Evolutionary conservation across 2,113 vertebrate genomes (phyloP).

Genomic region (Oreochromis niloticus): DNA sequence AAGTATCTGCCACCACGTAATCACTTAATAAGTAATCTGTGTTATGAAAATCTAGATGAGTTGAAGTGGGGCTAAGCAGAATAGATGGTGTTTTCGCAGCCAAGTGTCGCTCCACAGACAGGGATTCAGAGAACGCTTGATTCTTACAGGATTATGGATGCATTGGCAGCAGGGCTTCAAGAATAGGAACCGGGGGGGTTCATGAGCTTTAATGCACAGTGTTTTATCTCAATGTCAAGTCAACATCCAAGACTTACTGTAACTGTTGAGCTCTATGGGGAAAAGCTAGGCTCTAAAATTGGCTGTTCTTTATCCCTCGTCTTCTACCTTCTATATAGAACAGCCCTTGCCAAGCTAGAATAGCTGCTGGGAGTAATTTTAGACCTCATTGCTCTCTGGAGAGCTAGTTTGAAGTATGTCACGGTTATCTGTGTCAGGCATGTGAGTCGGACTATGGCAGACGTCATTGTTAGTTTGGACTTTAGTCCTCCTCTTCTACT

Average conservation of each 20-base stretch:
- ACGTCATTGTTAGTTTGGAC: not conserved
- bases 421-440: conserved; percentile 58
- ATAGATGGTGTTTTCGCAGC: not conserved
- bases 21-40: conserved; percentile 16
- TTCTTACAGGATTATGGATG: conserved; percentile 4
- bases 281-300: not conserved
- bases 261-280: not conserved
- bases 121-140: not conserved
- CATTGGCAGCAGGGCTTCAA: not conserved
- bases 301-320: not conserved
- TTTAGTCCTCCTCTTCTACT: not conserved
- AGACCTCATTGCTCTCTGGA: conserved; percentile 39
- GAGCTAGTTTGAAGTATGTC: conserved; percentile 51
- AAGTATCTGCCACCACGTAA: not conserved
- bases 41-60: not conserved
- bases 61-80: not conserved
- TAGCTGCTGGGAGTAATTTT: conserved; percentile 41
- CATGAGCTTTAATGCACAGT: not conserved
- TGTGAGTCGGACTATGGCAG: not conserved
- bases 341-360: conserved; percentile 35
- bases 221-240: conserved; percentile 10
- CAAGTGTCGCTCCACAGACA: not conserved
- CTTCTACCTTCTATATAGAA: conserved; percentile 41
- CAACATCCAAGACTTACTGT: not conserved
- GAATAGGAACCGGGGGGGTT: not conserved